These are phyloP conservation scores for Rhabdomys pumilio DNA, from an alignment of 2,797 vertebrate genomes.

Conservation along the genomic window DNA sequence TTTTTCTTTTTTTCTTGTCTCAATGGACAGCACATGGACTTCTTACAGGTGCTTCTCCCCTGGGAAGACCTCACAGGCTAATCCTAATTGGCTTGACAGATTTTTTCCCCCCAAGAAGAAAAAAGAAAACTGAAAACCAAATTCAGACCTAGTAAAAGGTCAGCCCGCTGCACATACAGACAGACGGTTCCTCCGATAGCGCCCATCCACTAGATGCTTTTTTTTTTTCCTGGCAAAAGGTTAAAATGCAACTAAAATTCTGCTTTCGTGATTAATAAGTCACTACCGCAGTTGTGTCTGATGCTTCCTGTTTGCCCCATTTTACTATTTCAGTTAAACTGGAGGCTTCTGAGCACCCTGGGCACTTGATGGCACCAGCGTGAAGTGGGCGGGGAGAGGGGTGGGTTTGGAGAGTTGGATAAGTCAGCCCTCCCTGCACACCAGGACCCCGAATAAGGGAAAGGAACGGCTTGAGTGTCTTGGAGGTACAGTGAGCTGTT, in stretches of 20 bases:
- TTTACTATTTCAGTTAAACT: slow-evolving; percentile 84
- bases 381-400: slow-evolving; percentile 78
- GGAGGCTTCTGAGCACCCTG: slow-evolving; percentile 80
- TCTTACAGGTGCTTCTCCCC: slow-evolving; percentile 10
- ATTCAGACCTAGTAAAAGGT: slow-evolving; percentile 32
- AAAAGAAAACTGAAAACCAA: slow-evolving; percentile 54
- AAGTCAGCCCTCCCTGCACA: slow-evolving; percentile 63
- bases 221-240: slow-evolving; percentile 80
- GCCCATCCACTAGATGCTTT: slow-evolving; percentile 61
- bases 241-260: slow-evolving; percentile 86
- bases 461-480: slow-evolving; percentile 5
- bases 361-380: slow-evolving; percentile 52
- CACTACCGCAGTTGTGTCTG: slow-evolving; percentile 87
- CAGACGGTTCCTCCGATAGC: neutral
- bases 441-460: slow-evolving; percentile 55
- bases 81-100: slow-evolving; percentile 6
- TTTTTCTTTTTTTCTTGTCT: slow-evolving; percentile 71
- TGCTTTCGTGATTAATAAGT: slow-evolving; percentile 89
- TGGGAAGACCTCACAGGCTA: slow-evolving; percentile 68
- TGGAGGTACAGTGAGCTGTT: neutral
- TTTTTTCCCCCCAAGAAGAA: neutral
- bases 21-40: neutral
- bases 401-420: slow-evolving; percentile 58
- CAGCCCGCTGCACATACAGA: neutral
- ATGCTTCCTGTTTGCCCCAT: slow-evolving; percentile 89